phyloP scores from a whole-genome alignment of 2,888 invertebrate genomes.

The Amorpha juglandis region DNA sequence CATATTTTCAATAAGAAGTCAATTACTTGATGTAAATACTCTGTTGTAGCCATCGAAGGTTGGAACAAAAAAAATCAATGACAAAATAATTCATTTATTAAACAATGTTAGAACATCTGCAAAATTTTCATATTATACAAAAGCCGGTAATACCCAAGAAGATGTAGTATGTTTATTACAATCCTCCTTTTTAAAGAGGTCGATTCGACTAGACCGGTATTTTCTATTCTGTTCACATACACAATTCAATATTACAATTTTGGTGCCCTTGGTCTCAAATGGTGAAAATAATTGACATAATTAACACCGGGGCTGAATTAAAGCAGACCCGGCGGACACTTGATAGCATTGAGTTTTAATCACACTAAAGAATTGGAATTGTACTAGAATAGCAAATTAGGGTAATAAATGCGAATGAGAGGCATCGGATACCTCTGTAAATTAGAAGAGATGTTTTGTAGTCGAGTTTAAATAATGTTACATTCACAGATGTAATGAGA shows the following conservation, averaged over 20 bases:
- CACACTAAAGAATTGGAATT: constrained; percentile 42
- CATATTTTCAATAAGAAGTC: too few species aligned
- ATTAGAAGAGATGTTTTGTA: neutral
- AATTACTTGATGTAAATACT: too few species aligned
- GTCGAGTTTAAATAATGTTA: neutral
- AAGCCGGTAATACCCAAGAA: neutral
- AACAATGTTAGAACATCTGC: too few species aligned
- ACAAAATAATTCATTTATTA: too few species aligned
- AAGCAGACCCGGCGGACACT: constrained; percentile 37
- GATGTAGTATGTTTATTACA: too few species aligned
- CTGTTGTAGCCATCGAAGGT: too few species aligned
- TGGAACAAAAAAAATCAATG: too few species aligned
- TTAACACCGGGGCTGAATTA: constrained; percentile 44
- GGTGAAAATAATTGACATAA: constrained; percentile 45
- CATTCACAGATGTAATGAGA: too few species aligned
- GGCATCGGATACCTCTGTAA: neutral
- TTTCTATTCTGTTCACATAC: neutral
- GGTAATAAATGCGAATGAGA: neutral
- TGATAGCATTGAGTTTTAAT: constrained; percentile 45
- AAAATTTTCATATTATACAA: too few species aligned
- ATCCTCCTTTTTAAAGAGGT: neutral
- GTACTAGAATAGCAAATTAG: constrained; percentile 40
- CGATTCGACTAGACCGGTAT: neutral
- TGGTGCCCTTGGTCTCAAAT: constrained; percentile 31
- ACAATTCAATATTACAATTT: constrained; percentile 35